Conservation (phyloP, 2,888 invertebrate species). For the Hetaerina titia region DNA sequence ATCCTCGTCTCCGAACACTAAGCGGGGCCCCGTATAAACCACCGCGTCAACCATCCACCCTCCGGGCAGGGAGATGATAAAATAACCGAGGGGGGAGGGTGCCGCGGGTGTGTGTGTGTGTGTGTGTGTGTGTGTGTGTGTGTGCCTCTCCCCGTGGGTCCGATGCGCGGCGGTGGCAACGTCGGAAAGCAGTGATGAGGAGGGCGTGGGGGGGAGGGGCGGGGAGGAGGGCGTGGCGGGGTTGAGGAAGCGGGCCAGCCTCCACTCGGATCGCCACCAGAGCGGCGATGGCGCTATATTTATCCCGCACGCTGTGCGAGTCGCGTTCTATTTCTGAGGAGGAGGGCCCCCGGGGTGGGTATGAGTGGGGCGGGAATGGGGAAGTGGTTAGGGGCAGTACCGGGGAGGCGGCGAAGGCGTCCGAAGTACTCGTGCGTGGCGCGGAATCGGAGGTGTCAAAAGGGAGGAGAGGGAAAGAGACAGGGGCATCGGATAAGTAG, state of each 20-base stretch:
- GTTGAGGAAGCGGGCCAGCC: too few relatives aligned
- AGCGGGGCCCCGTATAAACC: neutral
- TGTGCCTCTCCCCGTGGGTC: too few relatives aligned
- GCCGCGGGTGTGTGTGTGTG: too few relatives aligned
- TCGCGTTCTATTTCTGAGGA: neutral
- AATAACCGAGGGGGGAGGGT: neutral
- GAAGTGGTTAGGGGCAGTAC: too few relatives aligned
- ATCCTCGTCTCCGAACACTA: too few relatives aligned
- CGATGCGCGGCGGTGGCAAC: neutral
- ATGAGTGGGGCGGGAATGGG: too few relatives aligned
- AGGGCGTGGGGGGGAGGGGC: neutral
- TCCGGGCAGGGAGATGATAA: neutral
- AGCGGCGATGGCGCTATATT: neutral
- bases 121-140: too few relatives aligned
- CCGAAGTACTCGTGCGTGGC: too few relatives aligned
- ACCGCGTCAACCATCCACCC: neutral
- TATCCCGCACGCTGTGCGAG: neutral
- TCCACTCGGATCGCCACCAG: neutral
- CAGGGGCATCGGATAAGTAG: too few relatives aligned
- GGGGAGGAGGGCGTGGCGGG: neutral
- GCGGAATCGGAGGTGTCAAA: too few relatives aligned
- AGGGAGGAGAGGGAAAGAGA: too few relatives aligned
- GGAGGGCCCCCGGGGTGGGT: neutral
- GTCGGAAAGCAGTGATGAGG: neutral
- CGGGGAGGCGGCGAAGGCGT: too few relatives aligned